phyloP scores from a whole-genome alignment of 2,888 invertebrate genomes.

The Lasioglossum pauxillum region DNA sequence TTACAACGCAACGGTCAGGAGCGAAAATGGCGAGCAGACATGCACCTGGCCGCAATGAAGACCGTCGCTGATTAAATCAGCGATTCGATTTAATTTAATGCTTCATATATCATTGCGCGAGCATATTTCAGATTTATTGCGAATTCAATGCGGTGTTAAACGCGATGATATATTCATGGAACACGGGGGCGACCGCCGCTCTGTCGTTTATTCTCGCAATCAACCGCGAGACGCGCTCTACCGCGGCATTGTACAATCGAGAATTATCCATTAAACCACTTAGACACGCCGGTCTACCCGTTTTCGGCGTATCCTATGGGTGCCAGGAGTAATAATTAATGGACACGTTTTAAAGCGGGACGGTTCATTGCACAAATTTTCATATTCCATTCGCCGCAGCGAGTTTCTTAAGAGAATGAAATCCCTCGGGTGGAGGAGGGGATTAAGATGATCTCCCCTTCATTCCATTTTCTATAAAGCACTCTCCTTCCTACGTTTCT shows the following conservation, averaged over 20 bases:
- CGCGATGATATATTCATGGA: constrained; percentile 35
- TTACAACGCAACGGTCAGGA: background rate
- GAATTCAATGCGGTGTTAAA: constrained; percentile 11
- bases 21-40: background rate
- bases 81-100: constrained; percentile 29
- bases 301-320: background rate
- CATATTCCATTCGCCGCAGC: constrained; percentile 58
- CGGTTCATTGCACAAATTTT: constrained; percentile 61
- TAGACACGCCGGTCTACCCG: background rate
- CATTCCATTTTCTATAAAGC: constrained; percentile 62
- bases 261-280: constrained; percentile 19
- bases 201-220: constrained; percentile 11
- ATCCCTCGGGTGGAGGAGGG: constrained; percentile 44
- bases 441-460: constrained; percentile 48
- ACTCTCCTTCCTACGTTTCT: constrained; percentile 18
- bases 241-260: no score
- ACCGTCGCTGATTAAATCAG: constrained; percentile 30
- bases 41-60: background rate
- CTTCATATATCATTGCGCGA: constrained; percentile 8
- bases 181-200: background rate
- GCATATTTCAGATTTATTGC: constrained; percentile 32
- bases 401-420: constrained; percentile 64
- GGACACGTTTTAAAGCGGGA: constrained; percentile 6
- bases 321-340: constrained; percentile 6
- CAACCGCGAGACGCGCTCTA: background rate